Evolutionary conservation across 64 coral and sea anemone species (phyloP), one percentile per base, ranked within the genome.

Genomic region (Catalaphyllia jardinei): DNA sequence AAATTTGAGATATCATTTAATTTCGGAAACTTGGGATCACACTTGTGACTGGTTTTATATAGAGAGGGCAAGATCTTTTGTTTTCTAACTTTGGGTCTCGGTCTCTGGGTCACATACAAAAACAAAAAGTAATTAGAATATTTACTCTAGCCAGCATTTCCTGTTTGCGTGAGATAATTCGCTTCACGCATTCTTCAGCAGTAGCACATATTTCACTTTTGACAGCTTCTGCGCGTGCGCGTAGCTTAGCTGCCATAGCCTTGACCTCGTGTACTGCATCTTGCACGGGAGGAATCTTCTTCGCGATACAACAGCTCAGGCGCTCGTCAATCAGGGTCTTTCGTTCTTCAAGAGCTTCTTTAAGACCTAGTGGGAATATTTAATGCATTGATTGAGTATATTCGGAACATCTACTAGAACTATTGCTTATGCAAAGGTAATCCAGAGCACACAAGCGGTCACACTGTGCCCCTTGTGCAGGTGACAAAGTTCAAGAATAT

Each of bases 231-330:
- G 94, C 88, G 31, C 94, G 91, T 79, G 83, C 92, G 60, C 94
- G 94, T 29, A 96, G 91, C 74, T 75, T 93, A 63, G 94, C 94
- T 3, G 94, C 93, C 94, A 96, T 96, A 78, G 92, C 83, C 69
- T 96, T 96, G 59, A 96, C 94, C 42, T 96, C 94, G 69, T 96
- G 90, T 10, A 96, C 78, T 22, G 94, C 94, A 83, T 96, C 94
- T 28, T 96, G 91, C 8, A 96, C 94, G 0, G 94, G 94, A 7
- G 94, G 94, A 33, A 96, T 96, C 77, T 93, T 96, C 51, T 87
- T 60, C 16, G 86, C 91, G 4, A 88, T 96, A 64, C 94, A 96
- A 57, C 90, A 96, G 33, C 71, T 89, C 2, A 96, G 76, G 29
- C 93, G 77, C 18, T 96, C 94, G 62, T 96, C 94, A 24, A 96